Percentiles rank a stretch among this genome's conserved stretches.
Evolutionary conservation across 2,797 vertebrate species (phyloP).

Genomic region (Phoxinus dragarum): DNA sequence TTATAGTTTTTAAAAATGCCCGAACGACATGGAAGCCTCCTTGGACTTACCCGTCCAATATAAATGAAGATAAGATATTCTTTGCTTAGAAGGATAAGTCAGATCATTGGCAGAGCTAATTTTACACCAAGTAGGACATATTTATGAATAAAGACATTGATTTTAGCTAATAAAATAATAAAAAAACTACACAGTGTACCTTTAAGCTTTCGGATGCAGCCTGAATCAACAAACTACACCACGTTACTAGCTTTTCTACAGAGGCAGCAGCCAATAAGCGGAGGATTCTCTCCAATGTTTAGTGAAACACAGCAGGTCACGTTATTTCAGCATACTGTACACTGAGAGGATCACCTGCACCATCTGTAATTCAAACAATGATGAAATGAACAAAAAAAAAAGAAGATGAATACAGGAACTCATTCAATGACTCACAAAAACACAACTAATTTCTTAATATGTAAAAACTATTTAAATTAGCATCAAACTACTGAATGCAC

Average conservation of each 20-base stretch:
- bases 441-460: background rate
- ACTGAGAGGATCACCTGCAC: background rate
- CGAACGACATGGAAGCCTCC: too few relatives aligned
- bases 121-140: too few relatives aligned
- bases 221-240: background rate
- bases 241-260: too few relatives aligned
- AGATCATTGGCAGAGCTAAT: too few relatives aligned
- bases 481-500: background rate
- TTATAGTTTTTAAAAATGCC: too few relatives aligned
- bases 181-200: too few relatives aligned
- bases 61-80: too few relatives aligned
- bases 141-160: too few relatives aligned
- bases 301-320: background rate
- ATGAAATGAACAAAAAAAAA: background rate
- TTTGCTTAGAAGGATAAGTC: too few relatives aligned
- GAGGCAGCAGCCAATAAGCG: background rate
- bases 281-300: background rate
- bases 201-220: too few relatives aligned
- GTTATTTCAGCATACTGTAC: background rate
- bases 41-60: too few relatives aligned
- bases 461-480: background rate
- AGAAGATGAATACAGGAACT: background rate
- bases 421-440: background rate
- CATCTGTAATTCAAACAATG: background rate
- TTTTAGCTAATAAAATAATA: too few relatives aligned